These are phyloP conservation scores for Cyclopterus lumpus DNA, from an alignment of 2,797 vertebrate species.

Conservation along the genomic window DNA sequence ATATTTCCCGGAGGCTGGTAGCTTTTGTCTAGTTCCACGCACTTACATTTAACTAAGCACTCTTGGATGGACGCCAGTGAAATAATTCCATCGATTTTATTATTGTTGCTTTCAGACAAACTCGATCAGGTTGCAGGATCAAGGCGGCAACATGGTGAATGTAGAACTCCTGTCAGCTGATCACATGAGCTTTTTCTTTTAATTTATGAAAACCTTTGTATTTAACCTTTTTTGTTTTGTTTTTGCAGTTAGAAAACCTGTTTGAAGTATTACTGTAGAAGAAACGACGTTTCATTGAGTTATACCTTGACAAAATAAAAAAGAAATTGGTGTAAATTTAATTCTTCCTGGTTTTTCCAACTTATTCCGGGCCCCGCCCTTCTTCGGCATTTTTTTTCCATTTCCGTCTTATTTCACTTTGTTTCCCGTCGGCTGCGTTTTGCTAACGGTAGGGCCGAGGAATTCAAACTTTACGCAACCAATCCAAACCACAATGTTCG, in stretches of 20 bases:
- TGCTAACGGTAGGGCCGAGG: neutral
- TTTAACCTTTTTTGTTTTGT: slow-evolving; percentile 32
- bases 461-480: neutral
- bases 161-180: slow-evolving; percentile 29
- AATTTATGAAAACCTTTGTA: slow-evolving; percentile 65
- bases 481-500: neutral
- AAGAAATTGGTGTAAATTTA: slow-evolving; percentile 48
- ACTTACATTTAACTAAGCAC: neutral
- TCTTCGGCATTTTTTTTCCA: neutral
- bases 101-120: slow-evolving; percentile 18
- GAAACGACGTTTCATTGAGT: slow-evolving; percentile 33
- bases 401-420: neutral
- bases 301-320: slow-evolving; percentile 58
- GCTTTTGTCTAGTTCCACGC: slow-evolving; percentile 4
- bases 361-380: slow-evolving; percentile 23
- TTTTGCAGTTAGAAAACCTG: slow-evolving; percentile 34
- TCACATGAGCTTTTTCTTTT: slow-evolving; percentile 35
- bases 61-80: neutral
- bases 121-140: slow-evolving; percentile 11
- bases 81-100: neutral
- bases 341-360: slow-evolving; percentile 40
- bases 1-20: slow-evolving; percentile 7
- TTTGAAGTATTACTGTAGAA: slow-evolving; percentile 58
- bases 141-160: slow-evolving; percentile 5
- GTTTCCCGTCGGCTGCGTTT: neutral